Base-by-base conservation (phyloP, 1,140 invertebrate genomes). In the Drosophila persimilis region DNA sequence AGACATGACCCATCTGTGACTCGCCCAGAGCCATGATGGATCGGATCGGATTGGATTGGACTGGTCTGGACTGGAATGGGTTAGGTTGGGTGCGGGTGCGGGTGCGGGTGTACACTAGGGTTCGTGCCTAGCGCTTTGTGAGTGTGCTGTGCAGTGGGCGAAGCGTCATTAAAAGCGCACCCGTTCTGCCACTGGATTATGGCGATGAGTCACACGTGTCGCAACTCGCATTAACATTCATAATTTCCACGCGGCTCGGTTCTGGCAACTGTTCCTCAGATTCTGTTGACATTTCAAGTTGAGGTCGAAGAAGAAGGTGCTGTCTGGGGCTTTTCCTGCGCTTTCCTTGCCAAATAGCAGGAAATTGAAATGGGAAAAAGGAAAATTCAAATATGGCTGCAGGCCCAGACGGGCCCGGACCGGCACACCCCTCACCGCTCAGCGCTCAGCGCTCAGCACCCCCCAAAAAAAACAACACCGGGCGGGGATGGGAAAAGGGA, bases 121-220 rank as follows among this genome's bases (percentile, higher is more conserved):
- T 41, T 13, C 54, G 59, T 39, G 31, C 59, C 26, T 76, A 58
- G 58, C 59, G 64, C 11, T 39, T 3, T 13, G 35, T 5, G 35
- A 39, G 35, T 39, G 53, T 70, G 80, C 17, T 85, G 81, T 88
- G 83, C 83, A 88, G 24, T 59, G 61, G 61, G 41, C 63, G 78
- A 47, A 88, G 66, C 84, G 78, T 88, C 83, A 88, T 88, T 88
- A 88, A 88, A 86, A 69, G 83, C 78, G 58, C 83, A 88, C 83
- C 74, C 77, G 80, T 41, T 60, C 63, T 35, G 69, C 48, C 44
- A 51, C 72, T 58, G 44, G 31, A 45, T 29, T 52, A 48, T 43
- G 88, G 76, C 89, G 83, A 88, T 88, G 83, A 88, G 84, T 88
- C 83, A 88, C 72, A 83, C 69, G 65, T 67, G 48, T 31, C 29